phyloP scores from a whole-genome alignment of 2,113 vertebrate species.

The Noctilio leporinus region DNA sequence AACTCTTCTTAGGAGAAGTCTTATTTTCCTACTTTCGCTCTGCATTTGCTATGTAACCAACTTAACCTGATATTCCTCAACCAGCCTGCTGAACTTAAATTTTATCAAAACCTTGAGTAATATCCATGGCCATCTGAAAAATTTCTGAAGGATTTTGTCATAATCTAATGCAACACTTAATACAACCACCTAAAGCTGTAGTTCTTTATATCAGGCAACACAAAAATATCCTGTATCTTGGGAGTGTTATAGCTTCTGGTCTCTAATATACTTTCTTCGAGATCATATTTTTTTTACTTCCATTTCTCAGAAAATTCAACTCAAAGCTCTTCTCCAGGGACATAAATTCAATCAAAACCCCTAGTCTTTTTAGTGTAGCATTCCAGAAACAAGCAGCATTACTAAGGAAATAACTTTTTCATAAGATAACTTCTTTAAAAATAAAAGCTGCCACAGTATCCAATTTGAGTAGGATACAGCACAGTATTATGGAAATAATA shows the following conservation, averaged over 20 bases:
- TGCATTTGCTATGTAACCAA: background rate
- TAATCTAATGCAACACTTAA: background rate
- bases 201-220: background rate
- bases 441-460: background rate
- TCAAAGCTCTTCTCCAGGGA: background rate
- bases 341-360: background rate
- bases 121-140: background rate
- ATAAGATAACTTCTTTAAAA: background rate
- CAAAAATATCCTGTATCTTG: background rate
- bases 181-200: background rate
- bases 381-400: background rate
- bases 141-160: background rate
- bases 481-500: background rate
- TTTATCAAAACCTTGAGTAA: background rate
- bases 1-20: background rate
- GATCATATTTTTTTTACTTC: conserved; percentile 22
- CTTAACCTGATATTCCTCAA: background rate
- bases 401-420: background rate
- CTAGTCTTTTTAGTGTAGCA: background rate
- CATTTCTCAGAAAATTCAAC: conserved; percentile 9
- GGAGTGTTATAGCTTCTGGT: background rate
- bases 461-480: background rate
- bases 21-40: background rate
- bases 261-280: background rate
- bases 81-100: background rate